Evolutionary conservation across 2,888 invertebrate genomes (phyloP), one percentile per base, ranked within the genome.

Genomic region (Macroteleia sp.): DNA sequence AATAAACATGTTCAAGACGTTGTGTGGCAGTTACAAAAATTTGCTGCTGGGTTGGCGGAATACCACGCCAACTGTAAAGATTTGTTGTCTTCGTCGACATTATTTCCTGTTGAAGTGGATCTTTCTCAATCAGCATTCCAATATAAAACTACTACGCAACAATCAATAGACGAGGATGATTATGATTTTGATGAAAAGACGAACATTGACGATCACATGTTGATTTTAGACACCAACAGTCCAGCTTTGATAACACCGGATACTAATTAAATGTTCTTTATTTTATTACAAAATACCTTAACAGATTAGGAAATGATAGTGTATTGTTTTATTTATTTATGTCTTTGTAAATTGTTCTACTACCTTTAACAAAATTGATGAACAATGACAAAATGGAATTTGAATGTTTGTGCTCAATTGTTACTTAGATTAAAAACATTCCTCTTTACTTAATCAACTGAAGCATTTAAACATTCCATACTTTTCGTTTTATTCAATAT

Each of bases 1-100:
- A 98, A 98, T 89, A 99, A 99, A 92, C 99, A 99, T 91, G 98
- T 99, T 0, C 98, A 98, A 89, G 98, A 99, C 84, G 95, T 99
- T 2, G 97, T 98, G 0, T 95, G 94, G 80, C 97, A 97, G 84
- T 92, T 97, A 5, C 95, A 96, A 75, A 94, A 96, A 81, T 94
- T 99, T 67, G 95, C 98, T 10, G 94, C 96, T 59, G 97, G 97
- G 0, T 93, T 99, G 80, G 95, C 97, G 0, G 94, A 94, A 64
- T 94, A 94, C 91, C 95, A 94, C 91, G 94, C 94, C 50, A 96
- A 96, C 84, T 96, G 97, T 3, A 94, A 96, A 70, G 94, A 94
- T 28, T 93, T 97, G 46, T 92, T 98, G 84, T 94, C 95, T 48
- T 95, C 95, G 9, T 95, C 96, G 0, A 92, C 94, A 0, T 92